Percentiles rank a stretch among this genome's conserved stretches.
phyloP scores from a whole-genome alignment of 92 coral and sea anemone genomes.

The Phenganax stokvisi region DNA sequence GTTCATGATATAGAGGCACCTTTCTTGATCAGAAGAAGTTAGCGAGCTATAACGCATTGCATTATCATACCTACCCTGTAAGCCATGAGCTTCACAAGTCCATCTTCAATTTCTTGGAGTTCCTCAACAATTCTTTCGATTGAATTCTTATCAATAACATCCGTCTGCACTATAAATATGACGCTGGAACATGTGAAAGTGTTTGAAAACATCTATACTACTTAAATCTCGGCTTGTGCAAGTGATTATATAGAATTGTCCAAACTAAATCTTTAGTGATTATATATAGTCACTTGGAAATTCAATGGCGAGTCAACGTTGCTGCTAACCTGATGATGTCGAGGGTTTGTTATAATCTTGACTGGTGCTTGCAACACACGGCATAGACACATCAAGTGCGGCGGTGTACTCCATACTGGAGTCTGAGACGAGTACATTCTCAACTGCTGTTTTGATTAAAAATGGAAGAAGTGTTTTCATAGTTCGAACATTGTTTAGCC shows the following conservation, averaged over 20 bases:
- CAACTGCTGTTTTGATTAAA: constrained; percentile 18
- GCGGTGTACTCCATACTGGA: not conserved
- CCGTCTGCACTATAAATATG: not conserved
- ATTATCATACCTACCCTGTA: constrained; percentile 55
- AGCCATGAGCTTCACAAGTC: constrained; percentile 58
- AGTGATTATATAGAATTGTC: too few relatives aligned
- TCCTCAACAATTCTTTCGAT: constrained; percentile 30
- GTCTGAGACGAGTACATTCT: constrained; percentile 2
- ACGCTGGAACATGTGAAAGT: too few relatives aligned
- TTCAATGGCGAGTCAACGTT: not conserved
- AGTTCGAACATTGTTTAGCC: constrained; percentile 57
- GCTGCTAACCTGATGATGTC: constrained; percentile 11
- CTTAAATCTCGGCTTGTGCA: too few relatives aligned
- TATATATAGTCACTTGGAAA: too few relatives aligned
- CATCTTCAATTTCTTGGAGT: constrained; percentile 51
- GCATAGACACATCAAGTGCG: not conserved
- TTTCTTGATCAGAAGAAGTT: not conserved
- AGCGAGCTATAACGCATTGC: not conserved
- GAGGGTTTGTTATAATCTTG: not conserved
- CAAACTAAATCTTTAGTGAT: too few relatives aligned
- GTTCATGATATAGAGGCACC: not conserved
- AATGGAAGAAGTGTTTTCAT: constrained; percentile 15
- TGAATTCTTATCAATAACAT: constrained; percentile 17
- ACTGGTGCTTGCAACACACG: not conserved
- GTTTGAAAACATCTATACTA: too few relatives aligned